Conservation (phyloP, 2,888 invertebrate species). For the Creontiades dilutus region DNA sequence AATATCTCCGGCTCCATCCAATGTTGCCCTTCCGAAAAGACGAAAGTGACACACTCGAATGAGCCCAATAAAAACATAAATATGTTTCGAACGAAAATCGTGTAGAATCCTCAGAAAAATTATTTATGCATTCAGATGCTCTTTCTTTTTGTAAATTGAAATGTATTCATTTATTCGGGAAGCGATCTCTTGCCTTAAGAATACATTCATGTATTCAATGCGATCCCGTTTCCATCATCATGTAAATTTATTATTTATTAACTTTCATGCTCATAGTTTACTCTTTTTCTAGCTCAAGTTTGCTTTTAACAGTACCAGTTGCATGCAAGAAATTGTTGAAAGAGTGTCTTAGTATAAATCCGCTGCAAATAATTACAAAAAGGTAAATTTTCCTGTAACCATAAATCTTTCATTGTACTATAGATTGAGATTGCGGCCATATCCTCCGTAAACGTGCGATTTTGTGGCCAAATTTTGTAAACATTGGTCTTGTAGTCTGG, state of each 20-base stretch:
- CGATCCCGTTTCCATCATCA: slow-evolving; percentile 15
- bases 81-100: slow-evolving; percentile 71
- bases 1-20: not conserved
- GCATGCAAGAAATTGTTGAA: no score
- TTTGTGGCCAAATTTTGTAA: no score
- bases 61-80: slow-evolving; percentile 65
- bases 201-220: slow-evolving; percentile 72
- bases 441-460: no score
- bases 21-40: not conserved
- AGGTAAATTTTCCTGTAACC: no score
- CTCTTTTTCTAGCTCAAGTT: not conserved
- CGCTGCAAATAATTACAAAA: no score
- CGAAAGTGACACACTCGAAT: slow-evolving; percentile 37
- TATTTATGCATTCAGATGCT: slow-evolving; percentile 74
- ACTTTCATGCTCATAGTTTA: slow-evolving; percentile 24
- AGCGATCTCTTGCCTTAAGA: slow-evolving; percentile 65
- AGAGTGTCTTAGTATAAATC: no score
- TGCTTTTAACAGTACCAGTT: not conserved
- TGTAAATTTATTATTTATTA: slow-evolving; percentile 25
- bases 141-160: slow-evolving; percentile 74
- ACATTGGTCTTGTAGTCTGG: no score
- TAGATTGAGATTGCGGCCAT: no score
- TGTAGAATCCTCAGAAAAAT: slow-evolving; percentile 72
- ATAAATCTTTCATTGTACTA: no score
- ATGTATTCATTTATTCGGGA: slow-evolving; percentile 74